phyloP scores from a whole-genome alignment of 2,797 vertebrate species.

The Rhinoraja longicauda region DNA sequence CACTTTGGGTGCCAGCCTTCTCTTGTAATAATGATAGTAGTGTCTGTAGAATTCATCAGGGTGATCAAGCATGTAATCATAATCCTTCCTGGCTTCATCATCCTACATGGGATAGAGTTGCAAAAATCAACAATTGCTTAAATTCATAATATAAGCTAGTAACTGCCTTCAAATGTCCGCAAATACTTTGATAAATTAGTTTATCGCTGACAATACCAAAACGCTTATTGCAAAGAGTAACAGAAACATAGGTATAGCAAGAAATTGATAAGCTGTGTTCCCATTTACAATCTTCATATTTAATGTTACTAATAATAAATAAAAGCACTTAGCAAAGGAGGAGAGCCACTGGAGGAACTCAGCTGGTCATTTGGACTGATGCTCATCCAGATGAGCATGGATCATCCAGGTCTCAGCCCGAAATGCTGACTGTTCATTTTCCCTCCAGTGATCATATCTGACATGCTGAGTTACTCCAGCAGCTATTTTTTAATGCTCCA shows the following conservation, averaged over 20 bases:
- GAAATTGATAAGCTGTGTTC: neutral
- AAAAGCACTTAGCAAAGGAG: neutral
- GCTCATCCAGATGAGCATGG: too few species aligned
- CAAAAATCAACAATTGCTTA: neutral
- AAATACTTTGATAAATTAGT: too few species aligned
- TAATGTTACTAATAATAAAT: neutral
- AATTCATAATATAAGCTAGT: neutral
- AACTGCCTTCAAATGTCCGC: neutral
- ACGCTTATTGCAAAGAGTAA: neutral
- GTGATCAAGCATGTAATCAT: constrained; percentile 95
- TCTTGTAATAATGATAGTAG: constrained; percentile 89
- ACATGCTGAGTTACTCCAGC: too few species aligned
- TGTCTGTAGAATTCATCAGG: constrained; percentile 94
- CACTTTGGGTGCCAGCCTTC: constrained; percentile 80
- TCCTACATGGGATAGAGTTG: constrained; percentile 59
- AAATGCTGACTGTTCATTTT: too few species aligned
- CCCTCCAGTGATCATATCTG: too few species aligned
- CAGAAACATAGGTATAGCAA: neutral
- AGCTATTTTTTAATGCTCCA: too few species aligned
- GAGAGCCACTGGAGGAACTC: too few species aligned
- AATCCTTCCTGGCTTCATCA: constrained; percentile 86
- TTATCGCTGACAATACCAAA: too few species aligned
- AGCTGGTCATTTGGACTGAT: too few species aligned
- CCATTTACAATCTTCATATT: neutral
- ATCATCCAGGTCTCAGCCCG: too few species aligned